Conservation (phyloP, 2,113 vertebrate genomes). For the Neogale vison region DNA sequence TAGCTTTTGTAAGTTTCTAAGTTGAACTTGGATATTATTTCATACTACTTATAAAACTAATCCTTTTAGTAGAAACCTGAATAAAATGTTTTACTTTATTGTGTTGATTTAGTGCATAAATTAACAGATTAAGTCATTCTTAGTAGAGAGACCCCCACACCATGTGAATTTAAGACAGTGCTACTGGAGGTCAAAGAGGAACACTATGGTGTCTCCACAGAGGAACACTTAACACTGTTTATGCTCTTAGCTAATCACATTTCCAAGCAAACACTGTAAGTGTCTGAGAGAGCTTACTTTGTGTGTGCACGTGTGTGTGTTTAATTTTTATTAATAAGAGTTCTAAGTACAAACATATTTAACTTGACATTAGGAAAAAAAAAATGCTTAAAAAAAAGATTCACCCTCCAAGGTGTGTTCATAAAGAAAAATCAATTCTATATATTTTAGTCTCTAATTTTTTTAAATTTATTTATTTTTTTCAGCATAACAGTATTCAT, state of each 20-base stretch:
- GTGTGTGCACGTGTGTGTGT: not conserved
- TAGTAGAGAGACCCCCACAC: not conserved
- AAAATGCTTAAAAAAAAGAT: not conserved
- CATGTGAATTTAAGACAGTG: not conserved
- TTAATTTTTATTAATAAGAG: conserved; percentile 62
- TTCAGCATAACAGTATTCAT: too few species aligned
- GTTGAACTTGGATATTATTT: not conserved
- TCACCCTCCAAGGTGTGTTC: not conserved
- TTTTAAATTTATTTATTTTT: too few species aligned
- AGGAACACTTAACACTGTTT: not conserved
- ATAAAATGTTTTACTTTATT: not conserved
- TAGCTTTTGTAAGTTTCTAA: not conserved
- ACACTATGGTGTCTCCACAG: not conserved
- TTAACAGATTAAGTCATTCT: not conserved
- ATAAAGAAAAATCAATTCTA: not conserved
- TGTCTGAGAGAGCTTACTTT: not conserved
- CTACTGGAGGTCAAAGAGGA: not conserved
- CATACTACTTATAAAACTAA: not conserved
- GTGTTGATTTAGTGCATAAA: not conserved
- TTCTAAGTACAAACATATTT: conserved; percentile 49
- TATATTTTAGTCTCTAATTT: conserved; percentile 28
- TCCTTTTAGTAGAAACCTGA: not conserved
- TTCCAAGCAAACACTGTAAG: not conserved
- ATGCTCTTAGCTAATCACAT: not conserved
- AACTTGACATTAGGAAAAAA: conserved; percentile 17